Percentiles rank a stretch among this genome's conserved stretches.
Conservation (phyloP, 2,888 invertebrate genomes). For the Sphaerophoria taeniata region DNA sequence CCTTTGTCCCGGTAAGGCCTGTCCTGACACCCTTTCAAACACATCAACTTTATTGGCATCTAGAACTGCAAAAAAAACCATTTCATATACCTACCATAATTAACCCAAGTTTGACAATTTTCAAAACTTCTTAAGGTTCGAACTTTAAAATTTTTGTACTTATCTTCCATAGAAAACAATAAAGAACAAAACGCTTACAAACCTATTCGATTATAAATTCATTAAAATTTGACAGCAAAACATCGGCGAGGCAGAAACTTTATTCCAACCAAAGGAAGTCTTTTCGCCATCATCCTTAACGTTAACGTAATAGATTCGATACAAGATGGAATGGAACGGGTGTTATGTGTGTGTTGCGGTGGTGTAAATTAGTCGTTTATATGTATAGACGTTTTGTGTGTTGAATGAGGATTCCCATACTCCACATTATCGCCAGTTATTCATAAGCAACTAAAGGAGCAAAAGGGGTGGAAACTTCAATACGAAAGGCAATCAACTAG, state of each 20-base stretch:
- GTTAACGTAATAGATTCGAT: no score
- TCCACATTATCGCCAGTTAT: slow-evolving; percentile 74
- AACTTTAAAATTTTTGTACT: not conserved
- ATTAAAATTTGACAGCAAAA: slow-evolving; percentile 72
- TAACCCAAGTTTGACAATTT: not conserved
- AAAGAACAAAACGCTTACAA: slow-evolving; percentile 62
- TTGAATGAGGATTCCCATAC: slow-evolving; percentile 56
- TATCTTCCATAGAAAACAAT: slow-evolving; percentile 54
- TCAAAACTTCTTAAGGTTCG: slow-evolving; percentile 29
- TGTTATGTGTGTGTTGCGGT: slow-evolving; percentile 52
- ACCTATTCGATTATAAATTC: slow-evolving; percentile 73
- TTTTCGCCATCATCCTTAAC: not conserved
- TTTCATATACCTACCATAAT: no score
- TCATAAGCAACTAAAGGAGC: slow-evolving; percentile 70
- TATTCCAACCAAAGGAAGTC: slow-evolving; percentile 48
- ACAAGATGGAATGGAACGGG: not conserved
- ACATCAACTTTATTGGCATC: no score
- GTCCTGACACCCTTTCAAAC: no score
- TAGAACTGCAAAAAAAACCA: no score
- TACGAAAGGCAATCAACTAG: slow-evolving; percentile 71
- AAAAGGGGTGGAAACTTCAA: slow-evolving; percentile 69
- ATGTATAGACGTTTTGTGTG: slow-evolving; percentile 49
- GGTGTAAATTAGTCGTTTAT: slow-evolving; percentile 73
- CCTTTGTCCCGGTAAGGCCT: no score
- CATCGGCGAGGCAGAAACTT: slow-evolving; percentile 60